A percentile compares a stretch with the other conserved stretches of the same genome.
Evolutionary conservation across 2,888 invertebrate genomes (phyloP).

Genomic region (Eustalomyia histrio): DNA sequence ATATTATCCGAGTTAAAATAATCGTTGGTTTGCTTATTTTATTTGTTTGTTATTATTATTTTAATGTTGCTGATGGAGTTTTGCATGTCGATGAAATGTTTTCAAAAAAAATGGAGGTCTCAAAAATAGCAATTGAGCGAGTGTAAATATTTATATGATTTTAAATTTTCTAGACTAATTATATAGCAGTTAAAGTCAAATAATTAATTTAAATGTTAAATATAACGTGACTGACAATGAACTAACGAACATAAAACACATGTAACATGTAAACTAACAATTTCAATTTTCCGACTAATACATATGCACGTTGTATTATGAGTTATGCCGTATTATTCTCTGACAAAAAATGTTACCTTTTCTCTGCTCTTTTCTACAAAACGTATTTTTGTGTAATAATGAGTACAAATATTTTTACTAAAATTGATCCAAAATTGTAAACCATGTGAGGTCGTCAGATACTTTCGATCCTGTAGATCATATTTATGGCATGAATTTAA

Average conservation of each 20-base stretch:
- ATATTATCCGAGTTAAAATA: slow-evolving; percentile 31
- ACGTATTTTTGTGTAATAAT: too few species aligned
- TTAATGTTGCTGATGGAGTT: slow-evolving; percentile 19
- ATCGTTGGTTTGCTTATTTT: slow-evolving; percentile 35
- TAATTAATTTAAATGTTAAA: slow-evolving; percentile 50
- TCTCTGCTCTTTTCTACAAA: too few species aligned
- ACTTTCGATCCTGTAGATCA: too few species aligned
- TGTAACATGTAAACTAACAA: slow-evolving; percentile 12
- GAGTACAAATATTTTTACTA: too few species aligned
- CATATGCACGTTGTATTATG: too few species aligned
- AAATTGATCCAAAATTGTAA: too few species aligned
- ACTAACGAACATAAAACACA: slow-evolving; percentile 10
- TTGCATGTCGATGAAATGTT: slow-evolving; percentile 47
- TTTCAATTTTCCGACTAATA: background rate
- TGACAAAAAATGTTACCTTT: too few species aligned
- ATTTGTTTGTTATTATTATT: background rate
- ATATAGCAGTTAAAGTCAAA: slow-evolving; percentile 39
- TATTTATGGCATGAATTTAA: too few species aligned
- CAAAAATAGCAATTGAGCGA: background rate
- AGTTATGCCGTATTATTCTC: too few species aligned
- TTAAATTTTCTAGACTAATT: slow-evolving; percentile 34
- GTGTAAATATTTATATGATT: slow-evolving; percentile 13
- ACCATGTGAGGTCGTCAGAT: too few species aligned
- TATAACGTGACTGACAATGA: slow-evolving; percentile 48
- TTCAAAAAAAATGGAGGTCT: background rate